Evolutionary conservation across 2,113 vertebrate genomes (phyloP).

Genomic region (Conger conger): DNA sequence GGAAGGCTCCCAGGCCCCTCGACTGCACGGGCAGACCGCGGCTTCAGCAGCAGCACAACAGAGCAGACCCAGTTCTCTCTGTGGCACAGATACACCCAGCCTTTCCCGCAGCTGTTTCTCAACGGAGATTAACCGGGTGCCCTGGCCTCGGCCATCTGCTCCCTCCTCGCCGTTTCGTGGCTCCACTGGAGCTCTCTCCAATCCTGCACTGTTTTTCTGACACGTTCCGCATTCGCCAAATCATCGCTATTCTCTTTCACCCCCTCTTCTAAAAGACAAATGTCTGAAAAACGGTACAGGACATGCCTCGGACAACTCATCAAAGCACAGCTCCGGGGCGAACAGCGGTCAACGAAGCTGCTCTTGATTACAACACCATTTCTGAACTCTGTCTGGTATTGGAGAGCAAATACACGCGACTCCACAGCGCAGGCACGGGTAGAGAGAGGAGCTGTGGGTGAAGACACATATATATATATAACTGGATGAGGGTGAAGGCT

Average conservation of each 20-base stretch:
- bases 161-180: background rate
- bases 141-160: background rate
- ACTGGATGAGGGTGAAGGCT: background rate
- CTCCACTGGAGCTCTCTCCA: background rate
- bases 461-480: constrained; percentile 4
- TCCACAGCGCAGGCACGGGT: too few relatives aligned
- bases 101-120: background rate
- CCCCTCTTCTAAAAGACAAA: background rate
- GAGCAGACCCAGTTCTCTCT: background rate
- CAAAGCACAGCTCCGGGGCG: background rate
- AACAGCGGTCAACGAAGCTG: background rate
- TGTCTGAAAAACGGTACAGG: background rate
- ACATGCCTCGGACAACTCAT: background rate
- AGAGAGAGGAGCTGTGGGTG: background rate
- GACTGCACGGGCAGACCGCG: background rate
- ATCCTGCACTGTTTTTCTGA: background rate
- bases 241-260: background rate
- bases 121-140: background rate
- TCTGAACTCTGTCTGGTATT: background rate
- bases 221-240: background rate
- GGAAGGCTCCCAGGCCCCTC: background rate
- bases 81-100: background rate
- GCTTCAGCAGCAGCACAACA: background rate
- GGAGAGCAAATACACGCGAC: background rate
- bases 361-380: background rate